A percentile compares a stretch with the other conserved stretches of the same genome.
phyloP scores from a whole-genome alignment of 2,113 vertebrate genomes.

The Heptranchias perlo region DNA sequence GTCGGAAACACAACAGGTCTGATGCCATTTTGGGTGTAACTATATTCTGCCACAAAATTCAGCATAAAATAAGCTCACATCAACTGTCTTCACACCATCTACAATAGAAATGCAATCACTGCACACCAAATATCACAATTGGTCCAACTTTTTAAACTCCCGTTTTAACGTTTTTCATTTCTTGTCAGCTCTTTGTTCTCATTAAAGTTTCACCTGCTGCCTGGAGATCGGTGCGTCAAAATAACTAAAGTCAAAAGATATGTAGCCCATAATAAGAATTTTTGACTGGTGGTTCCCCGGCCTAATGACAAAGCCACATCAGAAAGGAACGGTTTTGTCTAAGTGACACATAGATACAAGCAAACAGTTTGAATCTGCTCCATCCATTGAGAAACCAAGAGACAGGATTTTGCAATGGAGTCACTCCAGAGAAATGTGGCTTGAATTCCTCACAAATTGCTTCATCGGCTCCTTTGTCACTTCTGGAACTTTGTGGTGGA shows the following conservation, averaged over 20 bases:
- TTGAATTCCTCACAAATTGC: neutral
- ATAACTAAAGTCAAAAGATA: neutral
- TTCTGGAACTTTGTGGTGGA: neutral
- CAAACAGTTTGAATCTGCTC: neutral
- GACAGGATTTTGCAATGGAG: neutral
- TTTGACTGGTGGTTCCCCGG: neutral
- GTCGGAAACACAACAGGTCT: neutral
- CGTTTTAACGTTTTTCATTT: neutral
- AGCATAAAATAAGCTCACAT: neutral
- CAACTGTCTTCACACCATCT: neutral
- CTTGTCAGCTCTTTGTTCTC: neutral
- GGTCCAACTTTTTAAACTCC: neutral
- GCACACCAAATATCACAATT: neutral
- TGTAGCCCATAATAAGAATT: neutral
- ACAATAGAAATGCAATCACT: neutral
- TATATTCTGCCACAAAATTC: neutral
- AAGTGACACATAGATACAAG: neutral
- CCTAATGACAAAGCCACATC: neutral
- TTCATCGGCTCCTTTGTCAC: neutral
- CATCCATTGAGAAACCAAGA: neutral
- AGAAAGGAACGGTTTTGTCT: neutral
- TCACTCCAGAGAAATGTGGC: neutral
- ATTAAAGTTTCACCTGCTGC: neutral
- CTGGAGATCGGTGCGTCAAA: neutral
- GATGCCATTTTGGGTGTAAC: neutral